Evolutionary conservation across 2,797 vertebrate species (phyloP), one percentile per base, ranked within the genome.

Genomic region (Poecilia gillii): DNA sequence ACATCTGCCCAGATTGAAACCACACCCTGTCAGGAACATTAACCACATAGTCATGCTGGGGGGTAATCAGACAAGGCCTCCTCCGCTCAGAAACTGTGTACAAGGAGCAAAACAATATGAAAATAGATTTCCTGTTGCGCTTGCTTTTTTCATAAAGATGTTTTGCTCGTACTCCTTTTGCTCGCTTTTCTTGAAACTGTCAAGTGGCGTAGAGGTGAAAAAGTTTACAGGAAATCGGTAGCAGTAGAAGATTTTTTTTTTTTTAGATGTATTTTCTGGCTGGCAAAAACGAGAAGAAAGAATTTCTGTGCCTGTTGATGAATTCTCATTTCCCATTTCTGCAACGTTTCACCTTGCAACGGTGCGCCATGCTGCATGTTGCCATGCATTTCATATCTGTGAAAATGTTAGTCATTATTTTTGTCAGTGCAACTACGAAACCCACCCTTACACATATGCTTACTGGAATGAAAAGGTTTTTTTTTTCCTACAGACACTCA

Each of bases 11-110:
- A 80, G 76, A 77, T 49, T 3, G 39, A 73, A 7, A 78, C 86
- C 90, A 89, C 91, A 72, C 92, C 89, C 90, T 84, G 64, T 66
- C 45, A 70, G n/a, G 31, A 23, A 77, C 41, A 53, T 47, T 84
- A 75, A 74, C 16, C 8, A 8, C 75, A 55, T 4, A 77, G 71
- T 75, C 76, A 66, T 51, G 18, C 13, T 18, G 3, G 0, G n/a
- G 31, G 75, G 73, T 47, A 75, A 62, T 45, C 14, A 6, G 8
- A 49, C 0, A 1, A 28, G 25, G 68, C 68, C 43, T 72, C 41
- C 43, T 39, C 62, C 51, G 33, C 62, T 70, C 11, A 71, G 20
- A 77, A 81, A 85, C 53, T 80, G 66, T 82, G 72, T 28, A 76
- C 77, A 84, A 72, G 45, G 72, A 77, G 85, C 80, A 81, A 31